These are phyloP conservation scores for Lutjanus argentimaculatus DNA, from an alignment of 2,797 vertebrate genomes.

Conservation along the genomic window DNA sequence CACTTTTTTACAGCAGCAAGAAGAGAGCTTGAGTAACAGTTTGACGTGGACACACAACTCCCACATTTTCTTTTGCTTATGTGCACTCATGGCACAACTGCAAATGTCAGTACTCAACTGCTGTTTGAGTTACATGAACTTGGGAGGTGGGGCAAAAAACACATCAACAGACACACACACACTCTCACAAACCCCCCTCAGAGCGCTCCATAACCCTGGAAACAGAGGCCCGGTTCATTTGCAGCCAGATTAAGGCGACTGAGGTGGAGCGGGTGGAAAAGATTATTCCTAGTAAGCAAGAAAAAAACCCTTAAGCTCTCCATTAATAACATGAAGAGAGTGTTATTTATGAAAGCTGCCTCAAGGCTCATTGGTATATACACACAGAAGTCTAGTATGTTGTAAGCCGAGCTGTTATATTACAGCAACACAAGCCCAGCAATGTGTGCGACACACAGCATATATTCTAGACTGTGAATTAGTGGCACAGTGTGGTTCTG, in stretches of 20 bases:
- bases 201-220: conserved; percentile 36
- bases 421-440: background rate
- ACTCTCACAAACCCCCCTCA: conserved; percentile 5
- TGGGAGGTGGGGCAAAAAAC: conserved; percentile 5
- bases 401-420: conserved; percentile 21
- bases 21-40: background rate
- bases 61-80: background rate
- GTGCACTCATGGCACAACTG: background rate
- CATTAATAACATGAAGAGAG: conserved; percentile 65
- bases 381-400: conserved; percentile 44
- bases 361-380: conserved; percentile 17
- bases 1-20: background rate
- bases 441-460: background rate
- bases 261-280: conserved; percentile 72
- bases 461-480: background rate
- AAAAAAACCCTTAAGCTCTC: conserved; percentile 48
- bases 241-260: conserved; percentile 66
- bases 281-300: conserved; percentile 72
- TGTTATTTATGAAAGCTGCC: conserved; percentile 60
- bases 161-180: conserved; percentile 26
- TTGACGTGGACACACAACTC: background rate
- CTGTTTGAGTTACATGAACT: conserved; percentile 26
- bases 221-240: conserved; percentile 74
- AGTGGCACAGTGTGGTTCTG: conserved; percentile 21
- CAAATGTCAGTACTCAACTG: conserved; percentile 9